phyloP scores from a whole-genome alignment of 2,797 vertebrate genomes.

The Hippocampus kuda region DNA sequence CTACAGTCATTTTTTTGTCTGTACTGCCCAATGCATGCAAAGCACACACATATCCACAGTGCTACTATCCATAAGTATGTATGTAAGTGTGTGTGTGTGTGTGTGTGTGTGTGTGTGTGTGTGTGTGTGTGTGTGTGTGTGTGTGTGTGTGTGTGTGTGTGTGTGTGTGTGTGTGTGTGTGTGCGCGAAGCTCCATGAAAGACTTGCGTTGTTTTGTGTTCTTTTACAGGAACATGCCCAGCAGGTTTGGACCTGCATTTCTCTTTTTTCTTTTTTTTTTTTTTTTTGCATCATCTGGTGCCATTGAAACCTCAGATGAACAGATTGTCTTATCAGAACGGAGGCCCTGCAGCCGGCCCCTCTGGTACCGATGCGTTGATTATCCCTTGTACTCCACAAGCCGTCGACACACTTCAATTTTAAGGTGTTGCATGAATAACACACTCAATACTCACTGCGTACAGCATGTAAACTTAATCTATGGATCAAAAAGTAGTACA shows the following conservation, averaged over 20 bases:
- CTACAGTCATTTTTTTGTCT: no score
- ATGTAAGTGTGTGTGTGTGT: background rate
- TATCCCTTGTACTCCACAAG: slow-evolving; percentile 22
- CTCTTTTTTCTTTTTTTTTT: slow-evolving; percentile 39
- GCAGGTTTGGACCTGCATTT: slow-evolving; percentile 49
- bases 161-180: background rate
- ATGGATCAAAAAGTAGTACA: no score
- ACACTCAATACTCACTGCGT: background rate
- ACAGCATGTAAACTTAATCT: background rate
- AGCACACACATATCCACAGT: background rate
- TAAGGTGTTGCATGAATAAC: background rate
- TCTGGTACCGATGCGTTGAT: slow-evolving; percentile 44
- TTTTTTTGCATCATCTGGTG: slow-evolving; percentile 25
- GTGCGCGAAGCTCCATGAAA: slow-evolving; percentile 18
- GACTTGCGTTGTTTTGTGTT: slow-evolving; percentile 23
- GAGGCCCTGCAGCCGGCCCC: slow-evolving; percentile 38
- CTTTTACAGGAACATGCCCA: slow-evolving; percentile 27
- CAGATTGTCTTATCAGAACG: slow-evolving; percentile 55
- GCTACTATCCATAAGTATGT: background rate
- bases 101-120: background rate
- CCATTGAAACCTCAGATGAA: slow-evolving; percentile 29
- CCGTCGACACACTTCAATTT: background rate
- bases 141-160: background rate
- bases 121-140: background rate
- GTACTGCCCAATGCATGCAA: background rate